Evolutionary conservation across 2,888 invertebrate species (phyloP), one percentile per base, ranked within the genome.

Genomic region (Stenchaetothrips biformis): DNA sequence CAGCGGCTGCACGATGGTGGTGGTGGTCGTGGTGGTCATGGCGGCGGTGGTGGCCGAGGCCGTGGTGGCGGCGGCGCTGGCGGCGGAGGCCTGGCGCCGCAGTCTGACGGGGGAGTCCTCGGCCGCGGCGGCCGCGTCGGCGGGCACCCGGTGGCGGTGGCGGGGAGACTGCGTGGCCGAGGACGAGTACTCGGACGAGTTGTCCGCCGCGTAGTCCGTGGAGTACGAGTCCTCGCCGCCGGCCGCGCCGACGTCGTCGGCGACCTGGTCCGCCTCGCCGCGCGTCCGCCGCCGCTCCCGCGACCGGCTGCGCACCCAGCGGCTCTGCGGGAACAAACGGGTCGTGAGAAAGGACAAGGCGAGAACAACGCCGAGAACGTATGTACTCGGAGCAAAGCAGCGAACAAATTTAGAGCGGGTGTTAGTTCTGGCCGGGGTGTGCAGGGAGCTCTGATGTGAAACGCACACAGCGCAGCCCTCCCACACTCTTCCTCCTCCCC

Each of bases 151-250:
- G 79, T 90, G 87, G 81, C 92, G 88, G 81, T 94, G 94, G 48
- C 93, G 90, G 59, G 94, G 93, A 82, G 94, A 94, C 81, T 94
- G 94, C 84, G 88, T 86, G 62, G 87, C 88, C 25, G 90, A 90
- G 84, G 91, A 92, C 85, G 91, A 91, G 84, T 91, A 90, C 83
- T 92, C 93, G 0, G 94, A 94, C 84, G 94, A 94, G 85, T 93
- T 92, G 87, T 95, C 95, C 62, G 94, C 94, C 0, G 92, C 92
- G 87, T 93, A 92, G 84, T 92, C 92, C 13, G 92, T 90, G 83
- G 92, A 92, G 84, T 91, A 21, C 67, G 67, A 74, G 67, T 74
- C 67, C 67, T 74, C 67, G 67, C 6, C 67, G 67, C 67, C 37
- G 92, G 86, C 90, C 91, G 84, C 91, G 91, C 18, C 74, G 78